A percentile compares a stretch with the other conserved stretches of the same genome.
Conservation (phyloP, 2,113 vertebrate genomes). For the Ploceus nigricollis region DNA sequence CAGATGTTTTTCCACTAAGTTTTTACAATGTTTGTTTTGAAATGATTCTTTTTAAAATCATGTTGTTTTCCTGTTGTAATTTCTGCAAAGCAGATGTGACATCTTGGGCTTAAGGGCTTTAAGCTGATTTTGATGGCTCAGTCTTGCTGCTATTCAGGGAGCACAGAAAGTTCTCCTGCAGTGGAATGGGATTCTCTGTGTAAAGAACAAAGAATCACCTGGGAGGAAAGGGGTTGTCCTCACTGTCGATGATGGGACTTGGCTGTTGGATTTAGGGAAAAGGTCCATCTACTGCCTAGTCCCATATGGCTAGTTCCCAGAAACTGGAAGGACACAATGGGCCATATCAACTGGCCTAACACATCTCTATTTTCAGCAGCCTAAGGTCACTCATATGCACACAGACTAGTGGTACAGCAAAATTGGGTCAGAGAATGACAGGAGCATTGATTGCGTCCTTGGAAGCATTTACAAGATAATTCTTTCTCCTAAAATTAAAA, state of each 20-base stretch:
- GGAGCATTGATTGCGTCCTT: background rate
- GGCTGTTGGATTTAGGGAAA: background rate
- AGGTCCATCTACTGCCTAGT: background rate
- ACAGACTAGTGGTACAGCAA: background rate
- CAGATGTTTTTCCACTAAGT: conserved; percentile 62
- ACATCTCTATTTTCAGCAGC: background rate
- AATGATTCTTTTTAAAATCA: background rate
- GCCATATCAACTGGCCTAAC: background rate
- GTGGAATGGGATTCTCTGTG: background rate
- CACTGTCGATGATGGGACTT: background rate
- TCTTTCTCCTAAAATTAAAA: background rate
- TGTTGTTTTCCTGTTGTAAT: conserved; percentile 54
- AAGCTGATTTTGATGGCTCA: background rate
- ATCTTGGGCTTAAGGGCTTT: conserved; percentile 19
- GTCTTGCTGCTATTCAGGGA: background rate
- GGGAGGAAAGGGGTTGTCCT: background rate
- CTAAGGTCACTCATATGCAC: background rate
- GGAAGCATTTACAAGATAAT: background rate
- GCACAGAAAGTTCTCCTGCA: background rate
- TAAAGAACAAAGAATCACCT: background rate
- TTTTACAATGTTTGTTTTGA: conserved; percentile 61
- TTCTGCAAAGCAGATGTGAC: conserved; percentile 64
- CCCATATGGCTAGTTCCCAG: background rate
- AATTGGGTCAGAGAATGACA: background rate
- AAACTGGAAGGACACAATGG: background rate